These are phyloP conservation scores for Diplodus puntazzo DNA, from an alignment of 2,797 vertebrate genomes.

Conservation along the genomic window DNA sequence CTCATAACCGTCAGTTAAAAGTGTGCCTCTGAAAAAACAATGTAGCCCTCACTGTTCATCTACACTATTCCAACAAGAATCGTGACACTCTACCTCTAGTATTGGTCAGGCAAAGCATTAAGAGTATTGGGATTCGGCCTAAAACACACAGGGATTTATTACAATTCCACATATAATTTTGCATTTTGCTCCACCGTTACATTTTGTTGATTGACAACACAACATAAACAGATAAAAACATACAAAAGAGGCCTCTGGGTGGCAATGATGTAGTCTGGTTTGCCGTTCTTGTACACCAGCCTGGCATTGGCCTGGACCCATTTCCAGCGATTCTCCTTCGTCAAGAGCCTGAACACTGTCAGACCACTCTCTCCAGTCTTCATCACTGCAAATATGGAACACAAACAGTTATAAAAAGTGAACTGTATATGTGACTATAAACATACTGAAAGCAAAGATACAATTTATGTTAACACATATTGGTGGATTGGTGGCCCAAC, in stretches of 20 bases:
- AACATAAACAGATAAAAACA: conserved; percentile 51
- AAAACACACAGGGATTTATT: background rate
- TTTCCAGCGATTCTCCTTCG: conserved; percentile 87
- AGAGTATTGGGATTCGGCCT: too few relatives aligned
- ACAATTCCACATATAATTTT: background rate
- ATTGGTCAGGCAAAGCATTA: too few relatives aligned
- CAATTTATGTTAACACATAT: background rate
- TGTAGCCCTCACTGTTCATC: too few relatives aligned
- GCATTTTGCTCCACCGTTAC: background rate
- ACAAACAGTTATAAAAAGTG: conserved; percentile 1
- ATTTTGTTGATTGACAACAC: background rate
- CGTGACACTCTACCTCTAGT: too few relatives aligned
- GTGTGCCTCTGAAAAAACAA: too few relatives aligned
- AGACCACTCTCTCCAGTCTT: conserved; percentile 88
- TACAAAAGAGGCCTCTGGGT: conserved; percentile 87
- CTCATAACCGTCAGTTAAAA: too few relatives aligned
- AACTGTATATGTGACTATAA: background rate
- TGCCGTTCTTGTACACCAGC: conserved; percentile 87
- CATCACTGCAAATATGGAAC: conserved; percentile 81
- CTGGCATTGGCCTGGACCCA: conserved; percentile 89
- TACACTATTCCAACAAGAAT: too few relatives aligned
- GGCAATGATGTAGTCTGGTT: conserved; percentile 89
- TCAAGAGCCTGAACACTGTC: conserved; percentile 89
- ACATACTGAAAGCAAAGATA: background rate
- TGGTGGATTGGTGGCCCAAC: background rate